These are phyloP conservation scores for Drosophila mayri DNA, from an alignment of 1,140 invertebrate genomes.

Conservation along the genomic window DNA sequence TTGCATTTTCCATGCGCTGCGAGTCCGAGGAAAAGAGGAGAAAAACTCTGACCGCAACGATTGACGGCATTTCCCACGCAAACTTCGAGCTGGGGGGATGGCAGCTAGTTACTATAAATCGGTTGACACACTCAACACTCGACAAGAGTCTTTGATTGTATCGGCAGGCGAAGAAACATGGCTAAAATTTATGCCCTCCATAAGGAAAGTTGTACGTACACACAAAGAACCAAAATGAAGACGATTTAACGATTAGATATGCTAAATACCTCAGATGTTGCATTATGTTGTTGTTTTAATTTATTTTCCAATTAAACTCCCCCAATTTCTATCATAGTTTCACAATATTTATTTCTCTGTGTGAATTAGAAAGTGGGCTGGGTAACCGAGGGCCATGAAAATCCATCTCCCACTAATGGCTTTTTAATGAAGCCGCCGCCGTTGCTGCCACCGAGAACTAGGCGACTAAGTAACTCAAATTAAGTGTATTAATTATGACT, in stretches of 20 bases:
- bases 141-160: constrained; percentile 41
- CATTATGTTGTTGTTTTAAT: neutral
- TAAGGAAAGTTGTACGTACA: constrained; percentile 47
- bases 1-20: constrained; percentile 64
- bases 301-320: neutral
- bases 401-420: constrained; percentile 62
- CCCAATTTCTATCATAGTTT: neutral
- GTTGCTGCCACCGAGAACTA: constrained; percentile 44
- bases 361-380: constrained; percentile 32
- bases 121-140: constrained; percentile 50
- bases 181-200: constrained; percentile 49
- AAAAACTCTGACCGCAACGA: constrained; percentile 60
- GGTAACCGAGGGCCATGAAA: neutral
- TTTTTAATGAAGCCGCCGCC: constrained; percentile 71
- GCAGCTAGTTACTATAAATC: constrained; percentile 38
- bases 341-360: neutral
- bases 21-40: constrained; percentile 5
- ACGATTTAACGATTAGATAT: neutral
- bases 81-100: constrained; percentile 25
- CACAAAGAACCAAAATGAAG: constrained; percentile 5
- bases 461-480: constrained; percentile 68
- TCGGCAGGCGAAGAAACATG: constrained; percentile 43
- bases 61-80: constrained; percentile 80
- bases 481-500: constrained; percentile 81
- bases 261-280: neutral